Evolutionary conservation across 1,140 invertebrate species (phyloP), one percentile per base, ranked within the genome.

Genomic region (Musca domestica): DNA sequence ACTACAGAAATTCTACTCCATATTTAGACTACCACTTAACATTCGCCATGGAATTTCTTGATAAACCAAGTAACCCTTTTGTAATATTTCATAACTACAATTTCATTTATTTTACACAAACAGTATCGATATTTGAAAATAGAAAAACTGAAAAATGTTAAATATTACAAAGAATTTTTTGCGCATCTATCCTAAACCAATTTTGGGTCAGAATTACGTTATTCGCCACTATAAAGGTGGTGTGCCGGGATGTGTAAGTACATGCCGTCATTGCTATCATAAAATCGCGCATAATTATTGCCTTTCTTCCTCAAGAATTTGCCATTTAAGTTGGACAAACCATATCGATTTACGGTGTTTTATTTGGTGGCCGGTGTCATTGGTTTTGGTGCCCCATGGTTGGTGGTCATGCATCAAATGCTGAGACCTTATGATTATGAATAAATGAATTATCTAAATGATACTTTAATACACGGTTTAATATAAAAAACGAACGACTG

Each of bases 351-450:
- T 63, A 91, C 90, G 2, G 82, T 83, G 2, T 72, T 82, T 2
- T 92, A 92, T 81, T 86, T 88, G 67, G 47, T 89, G 6, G 93
- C 88, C 83, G 88, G 90, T 76, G 89, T 91, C 46, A 88, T 87
- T 71, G 92, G 88, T 41, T 85, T 93, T 34, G 86, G 85, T 49
- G 82, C 88, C 15, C 92, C 92, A 19, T 94, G 91, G 84, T 76
- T 93, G 20, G 83, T 92, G 67, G 83, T 91, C 30, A 88, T 91
- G 74, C 89, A 93, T 81, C 92, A 93, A 76, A 64, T 64, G 63
- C 17, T 49, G 9, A 64, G 46, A 48, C 56, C 56, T 0, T 61
- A 61, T 61, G 63, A 64, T 48, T 49, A 48, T 47, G 46, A n/a
- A 41, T 41, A 41, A 41, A 10, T 41, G 34, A 41, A 47, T 47